Evolutionary conservation across 2,888 invertebrate species (phyloP).

Genomic region (Eretmocerus hayati): DNA sequence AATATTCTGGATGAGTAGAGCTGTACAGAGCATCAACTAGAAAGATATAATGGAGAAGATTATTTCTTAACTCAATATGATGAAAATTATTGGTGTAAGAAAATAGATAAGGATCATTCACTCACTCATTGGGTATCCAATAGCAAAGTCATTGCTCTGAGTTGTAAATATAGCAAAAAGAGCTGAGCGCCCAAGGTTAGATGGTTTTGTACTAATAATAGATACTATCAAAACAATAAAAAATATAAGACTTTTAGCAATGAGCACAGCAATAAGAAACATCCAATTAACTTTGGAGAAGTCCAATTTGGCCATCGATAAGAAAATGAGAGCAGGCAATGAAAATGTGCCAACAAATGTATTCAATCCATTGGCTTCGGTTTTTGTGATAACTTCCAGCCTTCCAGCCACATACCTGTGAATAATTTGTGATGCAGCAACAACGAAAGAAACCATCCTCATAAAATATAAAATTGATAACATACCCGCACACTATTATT

Average conservation of each 20-base stretch:
- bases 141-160: slow-evolving; percentile 95
- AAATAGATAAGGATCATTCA: slow-evolving; percentile 23
- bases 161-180: slow-evolving; percentile 92
- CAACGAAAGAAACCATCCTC: neutral
- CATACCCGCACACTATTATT: slow-evolving; percentile 83
- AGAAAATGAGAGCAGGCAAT: slow-evolving; percentile 84
- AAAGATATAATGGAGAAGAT: slow-evolving; percentile 27
- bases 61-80: neutral
- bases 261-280: slow-evolving; percentile 76
- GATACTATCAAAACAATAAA: slow-evolving; percentile 70
- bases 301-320: slow-evolving; percentile 78
- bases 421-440: neutral
- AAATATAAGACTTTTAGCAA: slow-evolving; percentile 83
- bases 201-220: slow-evolving; percentile 69
- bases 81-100: neutral
- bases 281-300: slow-evolving; percentile 83
- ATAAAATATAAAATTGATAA: slow-evolving; percentile 22
- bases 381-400: slow-evolving; percentile 70
- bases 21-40: slow-evolving; percentile 80
- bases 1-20: slow-evolving; percentile 81
- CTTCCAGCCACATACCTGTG: slow-evolving; percentile 77
- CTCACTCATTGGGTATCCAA: slow-evolving; percentile 91
- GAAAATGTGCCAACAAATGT: slow-evolving; percentile 92
- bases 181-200: slow-evolving; percentile 78
- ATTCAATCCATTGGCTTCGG: slow-evolving; percentile 82